Percentiles rank a stretch among this genome's conserved stretches.
Conservation (phyloP, 2,113 vertebrate genomes). For the Xiphorhynchus elegans region DNA sequence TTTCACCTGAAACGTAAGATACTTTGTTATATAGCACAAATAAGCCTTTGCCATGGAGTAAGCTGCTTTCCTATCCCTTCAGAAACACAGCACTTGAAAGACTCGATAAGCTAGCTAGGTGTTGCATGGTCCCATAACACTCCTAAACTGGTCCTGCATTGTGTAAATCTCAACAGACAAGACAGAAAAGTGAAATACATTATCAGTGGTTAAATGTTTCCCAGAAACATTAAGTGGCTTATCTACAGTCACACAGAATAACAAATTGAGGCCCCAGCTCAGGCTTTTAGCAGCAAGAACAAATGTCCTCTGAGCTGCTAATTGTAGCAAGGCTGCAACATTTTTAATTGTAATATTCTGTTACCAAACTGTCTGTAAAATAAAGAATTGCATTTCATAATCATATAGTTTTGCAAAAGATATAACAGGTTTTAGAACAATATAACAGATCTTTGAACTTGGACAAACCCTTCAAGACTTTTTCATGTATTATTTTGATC, state of each 20-base stretch:
- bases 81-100: not conserved
- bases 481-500: not conserved
- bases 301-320: not conserved
- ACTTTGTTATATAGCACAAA: not conserved
- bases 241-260: not conserved
- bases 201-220: not conserved
- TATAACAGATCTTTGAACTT: not conserved
- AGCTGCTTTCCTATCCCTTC: not conserved
- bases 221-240: not conserved
- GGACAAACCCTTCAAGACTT: not conserved
- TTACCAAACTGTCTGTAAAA: not conserved
- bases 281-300: not conserved
- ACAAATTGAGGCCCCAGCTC: not conserved
- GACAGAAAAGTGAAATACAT: not conserved
- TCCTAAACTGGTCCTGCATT: not conserved
- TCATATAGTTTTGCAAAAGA: not conserved
- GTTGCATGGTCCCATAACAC: not conserved
- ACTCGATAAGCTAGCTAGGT: not conserved
- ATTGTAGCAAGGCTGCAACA: not conserved
- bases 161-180: not conserved
- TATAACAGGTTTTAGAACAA: not conserved
- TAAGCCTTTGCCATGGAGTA: not conserved
- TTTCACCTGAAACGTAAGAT: fast-evolving
- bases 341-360: not conserved
- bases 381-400: not conserved